Base-by-base conservation (phyloP, 2,888 invertebrate genomes). In the Stenoptilia bipunctidactyla region DNA sequence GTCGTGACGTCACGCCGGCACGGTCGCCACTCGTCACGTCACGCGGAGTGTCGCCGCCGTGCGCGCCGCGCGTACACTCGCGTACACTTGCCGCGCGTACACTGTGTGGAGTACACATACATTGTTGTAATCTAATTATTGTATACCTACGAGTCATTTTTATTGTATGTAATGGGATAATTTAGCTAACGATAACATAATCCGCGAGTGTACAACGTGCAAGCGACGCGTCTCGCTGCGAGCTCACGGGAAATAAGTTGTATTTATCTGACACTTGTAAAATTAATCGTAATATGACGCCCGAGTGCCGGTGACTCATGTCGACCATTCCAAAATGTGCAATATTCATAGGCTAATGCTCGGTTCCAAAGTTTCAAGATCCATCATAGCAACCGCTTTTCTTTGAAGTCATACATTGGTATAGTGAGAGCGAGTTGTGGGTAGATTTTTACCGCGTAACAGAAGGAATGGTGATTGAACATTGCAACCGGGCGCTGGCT, bases 1-100 rank as follows among this genome's bases (percentile, higher is more conserved):
- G 56, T 48, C 58, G 60, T 72, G 71, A 73, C 66, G 65, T 61
- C 60, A 68, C 69, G 73, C n/a, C n/a, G n/a, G n/a, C n/a, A n/a
- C n/a, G n/a, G 49, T 63, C 61, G 59, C 68, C 71, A 61, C 58
- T 66, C 66, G 57, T 66, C 69, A 71, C 67, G 56, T 62, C 58
- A 61, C 53, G 66, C 53, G 66, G 20, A 58, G 52, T 53, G 54
- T 49, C 52, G 52, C 52, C 52, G 60, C 59, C 58, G 47, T 51
- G 52, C 58, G 44, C 61, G 60, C 59, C 53, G 57, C 4, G 2
- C 13, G 27, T 25, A 13, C 15, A 20, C 15, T 34, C 34, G 25
- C 25, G 5, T 30, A 20, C 20, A 20, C 20, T 30, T n/a, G n/a
- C 30, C 3, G 10, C 30, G 10, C 30, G 4, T 12, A 30, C 30